Percentiles rank a stretch among this genome's conserved stretches.
Conservation (phyloP, 2,888 invertebrate genomes). For the Frankliniella fusca region DNA sequence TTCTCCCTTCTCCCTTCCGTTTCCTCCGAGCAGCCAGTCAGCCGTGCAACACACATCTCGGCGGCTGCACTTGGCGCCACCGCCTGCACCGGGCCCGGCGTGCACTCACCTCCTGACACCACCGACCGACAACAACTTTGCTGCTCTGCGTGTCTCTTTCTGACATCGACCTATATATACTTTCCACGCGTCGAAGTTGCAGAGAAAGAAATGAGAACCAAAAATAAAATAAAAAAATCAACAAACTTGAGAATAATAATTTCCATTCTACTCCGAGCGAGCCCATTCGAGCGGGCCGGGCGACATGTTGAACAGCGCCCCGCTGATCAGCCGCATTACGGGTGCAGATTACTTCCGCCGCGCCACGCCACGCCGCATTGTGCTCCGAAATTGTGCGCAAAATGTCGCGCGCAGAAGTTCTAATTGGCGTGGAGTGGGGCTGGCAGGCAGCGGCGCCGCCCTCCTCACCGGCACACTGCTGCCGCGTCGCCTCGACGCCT, state of each 20-base stretch:
- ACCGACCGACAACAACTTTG: background rate
- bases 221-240: too few species aligned
- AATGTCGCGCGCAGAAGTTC: background rate
- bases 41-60: background rate
- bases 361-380: background rate
- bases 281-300: too few species aligned
- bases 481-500: too few species aligned
- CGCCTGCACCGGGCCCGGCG: background rate
- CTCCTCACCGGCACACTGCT: background rate
- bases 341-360: conserved; percentile 1
- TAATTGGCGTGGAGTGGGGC: background rate
- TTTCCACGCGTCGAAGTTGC: too few species aligned
- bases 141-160: background rate
- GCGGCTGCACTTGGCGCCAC: background rate
- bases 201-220: too few species aligned
- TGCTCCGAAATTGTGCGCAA: background rate
- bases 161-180: too few species aligned
- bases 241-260: too few species aligned
- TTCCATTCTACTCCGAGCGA: too few species aligned
- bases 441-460: background rate
- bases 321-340: background rate
- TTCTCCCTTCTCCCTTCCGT: background rate
- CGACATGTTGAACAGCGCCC: too few species aligned
- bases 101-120: background rate
- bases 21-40: background rate